A percentile compares a stretch with the other conserved stretches of the same genome.
phyloP scores from a whole-genome alignment of 2,888 invertebrate genomes.

The Hirudinaria manillensis region DNA sequence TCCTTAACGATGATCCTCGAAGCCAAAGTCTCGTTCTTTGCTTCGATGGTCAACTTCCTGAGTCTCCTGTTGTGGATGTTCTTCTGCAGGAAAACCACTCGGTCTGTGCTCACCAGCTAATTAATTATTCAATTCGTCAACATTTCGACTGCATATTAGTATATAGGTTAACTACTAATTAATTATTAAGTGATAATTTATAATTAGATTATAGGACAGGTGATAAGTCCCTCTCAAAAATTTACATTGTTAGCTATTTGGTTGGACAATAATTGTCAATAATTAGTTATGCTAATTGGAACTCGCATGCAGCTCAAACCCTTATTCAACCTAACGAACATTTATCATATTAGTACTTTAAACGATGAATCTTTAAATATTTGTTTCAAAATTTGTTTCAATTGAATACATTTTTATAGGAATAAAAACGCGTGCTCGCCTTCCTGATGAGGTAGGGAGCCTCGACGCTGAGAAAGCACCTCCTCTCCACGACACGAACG shows the following conservation, averaged over 20 bases:
- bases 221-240: too few species aligned
- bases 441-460: constrained; percentile 90
- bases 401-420: too few species aligned
- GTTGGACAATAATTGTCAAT: too few species aligned
- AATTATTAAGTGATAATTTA: background rate
- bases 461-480: constrained; percentile 83
- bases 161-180: background rate
- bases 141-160: background rate
- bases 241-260: too few species aligned
- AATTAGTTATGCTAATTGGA: too few species aligned
- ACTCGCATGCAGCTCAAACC: too few species aligned
- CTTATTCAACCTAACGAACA: too few species aligned
- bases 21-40: constrained; percentile 83
- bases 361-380: too few species aligned
- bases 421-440: constrained; percentile 56
- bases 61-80: constrained; percentile 74
- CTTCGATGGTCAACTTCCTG: constrained; percentile 78
- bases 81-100: constrained; percentile 81
- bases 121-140: background rate
- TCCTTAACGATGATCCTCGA: constrained; percentile 76
- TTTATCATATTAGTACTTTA: too few species aligned
- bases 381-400: too few species aligned
- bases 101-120: constrained; percentile 83
- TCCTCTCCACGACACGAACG: constrained; percentile 71
- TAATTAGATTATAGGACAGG: too few species aligned